A percentile compares a stretch with the other conserved stretches of the same genome.
These are phyloP conservation scores for Gymnoscopelus microlampas DNA, from an alignment of 2,797 vertebrate genomes.

Conservation along the genomic window DNA sequence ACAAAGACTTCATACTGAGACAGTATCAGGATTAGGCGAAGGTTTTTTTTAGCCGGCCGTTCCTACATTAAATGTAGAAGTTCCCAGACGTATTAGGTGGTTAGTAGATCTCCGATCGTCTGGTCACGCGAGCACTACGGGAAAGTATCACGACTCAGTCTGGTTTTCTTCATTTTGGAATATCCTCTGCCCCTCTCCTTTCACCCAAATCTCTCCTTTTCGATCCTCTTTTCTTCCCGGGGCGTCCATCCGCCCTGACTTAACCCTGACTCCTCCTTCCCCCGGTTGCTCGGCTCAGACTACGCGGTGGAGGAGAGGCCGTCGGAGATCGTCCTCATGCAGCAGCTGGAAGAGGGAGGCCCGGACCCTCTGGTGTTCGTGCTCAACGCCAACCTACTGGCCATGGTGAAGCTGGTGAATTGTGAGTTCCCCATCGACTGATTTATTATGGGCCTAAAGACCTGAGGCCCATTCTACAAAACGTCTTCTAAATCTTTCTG, in stretches of 20 bases:
- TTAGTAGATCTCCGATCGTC: no score
- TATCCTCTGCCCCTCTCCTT: conserved; percentile 7
- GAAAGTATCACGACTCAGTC: no score
- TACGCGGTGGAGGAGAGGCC: conserved; percentile 97
- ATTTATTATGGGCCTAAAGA: conserved; percentile 1
- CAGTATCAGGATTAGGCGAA: no score
- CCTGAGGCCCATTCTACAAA: no score
- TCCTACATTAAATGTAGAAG: no score
- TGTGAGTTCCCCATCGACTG: conserved; percentile 83
- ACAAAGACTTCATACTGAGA: background rate
- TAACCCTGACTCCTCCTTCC: background rate
- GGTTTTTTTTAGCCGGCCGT: no score
- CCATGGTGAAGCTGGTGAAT: conserved; percentile 98
- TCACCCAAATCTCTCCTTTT: background rate
- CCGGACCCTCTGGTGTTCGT: conserved; percentile 98
- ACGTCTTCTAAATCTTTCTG: no score
- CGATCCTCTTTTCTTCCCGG: background rate
- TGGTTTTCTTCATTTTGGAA: no score
- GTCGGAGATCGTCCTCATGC: conserved; percentile 94
- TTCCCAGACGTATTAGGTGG: no score
- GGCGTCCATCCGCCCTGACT: background rate
- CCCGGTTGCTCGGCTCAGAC: conserved; percentile 75
- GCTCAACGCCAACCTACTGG: conserved; percentile 97
- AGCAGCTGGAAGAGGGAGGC: conserved; percentile 94
- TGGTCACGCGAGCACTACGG: no score